These are phyloP conservation scores for Rhinopithecus roxellana DNA, from an alignment of 2,113 vertebrate species.

Conservation along the genomic window DNA sequence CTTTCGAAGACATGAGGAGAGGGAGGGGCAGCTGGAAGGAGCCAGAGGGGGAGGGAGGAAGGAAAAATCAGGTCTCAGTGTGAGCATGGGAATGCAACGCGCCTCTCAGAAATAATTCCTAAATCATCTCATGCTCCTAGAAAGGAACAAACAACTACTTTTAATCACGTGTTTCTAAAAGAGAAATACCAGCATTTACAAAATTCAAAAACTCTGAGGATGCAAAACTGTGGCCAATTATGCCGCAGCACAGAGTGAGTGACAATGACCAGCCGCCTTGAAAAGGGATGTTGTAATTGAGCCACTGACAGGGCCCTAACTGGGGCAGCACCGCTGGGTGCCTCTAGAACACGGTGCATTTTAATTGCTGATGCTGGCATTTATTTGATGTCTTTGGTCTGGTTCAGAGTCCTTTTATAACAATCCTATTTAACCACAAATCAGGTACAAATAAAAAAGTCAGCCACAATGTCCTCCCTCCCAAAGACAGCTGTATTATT, in stretches of 20 bases:
- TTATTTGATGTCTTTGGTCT: conserved; percentile 49
- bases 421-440: conserved; percentile 61
- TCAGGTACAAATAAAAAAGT: conserved; percentile 59
- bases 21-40: neutral
- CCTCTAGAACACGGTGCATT: conserved; percentile 60
- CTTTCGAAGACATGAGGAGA: neutral
- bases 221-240: neutral
- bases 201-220: neutral
- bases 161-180: neutral
- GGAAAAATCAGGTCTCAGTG: neutral
- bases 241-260: neutral
- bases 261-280: conserved; percentile 12
- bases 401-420: conserved; percentile 62
- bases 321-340: conserved; percentile 67
- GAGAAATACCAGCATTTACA: neutral
- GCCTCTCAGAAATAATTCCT: neutral
- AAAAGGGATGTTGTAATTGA: conserved; percentile 68
- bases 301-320: conserved; percentile 71
- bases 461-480: neutral
- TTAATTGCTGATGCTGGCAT: conserved; percentile 74
- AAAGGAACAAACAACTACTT: neutral
- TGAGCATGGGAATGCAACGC: rapidly evolving
- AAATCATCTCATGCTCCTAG: neutral
- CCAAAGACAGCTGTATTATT: conserved; percentile 56
- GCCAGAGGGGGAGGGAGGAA: rapidly evolving